Percentiles rank a stretch among this genome's conserved stretches.
These are phyloP conservation scores for Cryptophagus acutangulus DNA, from an alignment of 2,888 invertebrate genomes.

Conservation along the genomic window DNA sequence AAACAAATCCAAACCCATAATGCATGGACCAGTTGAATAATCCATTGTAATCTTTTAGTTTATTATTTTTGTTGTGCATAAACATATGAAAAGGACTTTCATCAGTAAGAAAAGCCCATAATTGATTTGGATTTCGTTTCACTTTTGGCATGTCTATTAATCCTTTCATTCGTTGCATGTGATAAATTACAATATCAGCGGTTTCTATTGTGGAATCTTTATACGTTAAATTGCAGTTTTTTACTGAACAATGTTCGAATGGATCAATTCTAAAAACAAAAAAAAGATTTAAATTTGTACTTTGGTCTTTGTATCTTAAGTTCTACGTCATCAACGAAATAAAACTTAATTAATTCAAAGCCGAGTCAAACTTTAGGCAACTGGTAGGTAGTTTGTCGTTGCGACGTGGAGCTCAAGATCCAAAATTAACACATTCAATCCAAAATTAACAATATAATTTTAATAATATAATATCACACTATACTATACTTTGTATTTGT, in stretches of 20 bases:
- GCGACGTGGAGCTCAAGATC: no score
- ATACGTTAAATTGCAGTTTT: slow-evolving; percentile 59
- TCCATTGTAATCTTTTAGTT: slow-evolving; percentile 50
- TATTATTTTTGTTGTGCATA: slow-evolving; percentile 41
- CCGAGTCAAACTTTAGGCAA: no score
- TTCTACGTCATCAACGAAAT: no score
- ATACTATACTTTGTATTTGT: slow-evolving; percentile 41
- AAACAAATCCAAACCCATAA: slow-evolving; percentile 50
- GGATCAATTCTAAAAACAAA: slow-evolving; percentile 52
- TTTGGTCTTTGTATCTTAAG: no score
- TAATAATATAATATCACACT: no score
- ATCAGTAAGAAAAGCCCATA: slow-evolving; percentile 67
- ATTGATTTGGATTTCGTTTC: slow-evolving; percentile 50
- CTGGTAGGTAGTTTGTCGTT: no score
- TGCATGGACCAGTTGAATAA: slow-evolving; percentile 72
- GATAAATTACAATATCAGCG: slow-evolving; percentile 65
- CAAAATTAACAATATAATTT: no score
- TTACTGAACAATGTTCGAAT: slow-evolving; percentile 56
- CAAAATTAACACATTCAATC: no score
- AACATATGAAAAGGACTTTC: slow-evolving; percentile 63
- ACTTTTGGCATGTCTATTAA: slow-evolving; percentile 52
- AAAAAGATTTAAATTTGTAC: no score
- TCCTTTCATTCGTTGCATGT: slow-evolving; percentile 50
- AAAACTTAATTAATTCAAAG: no score
- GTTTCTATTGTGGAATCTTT: slow-evolving; percentile 46